Evolutionary conservation across 2,888 invertebrate genomes (phyloP).

Genomic region (Nudaria mundana): DNA sequence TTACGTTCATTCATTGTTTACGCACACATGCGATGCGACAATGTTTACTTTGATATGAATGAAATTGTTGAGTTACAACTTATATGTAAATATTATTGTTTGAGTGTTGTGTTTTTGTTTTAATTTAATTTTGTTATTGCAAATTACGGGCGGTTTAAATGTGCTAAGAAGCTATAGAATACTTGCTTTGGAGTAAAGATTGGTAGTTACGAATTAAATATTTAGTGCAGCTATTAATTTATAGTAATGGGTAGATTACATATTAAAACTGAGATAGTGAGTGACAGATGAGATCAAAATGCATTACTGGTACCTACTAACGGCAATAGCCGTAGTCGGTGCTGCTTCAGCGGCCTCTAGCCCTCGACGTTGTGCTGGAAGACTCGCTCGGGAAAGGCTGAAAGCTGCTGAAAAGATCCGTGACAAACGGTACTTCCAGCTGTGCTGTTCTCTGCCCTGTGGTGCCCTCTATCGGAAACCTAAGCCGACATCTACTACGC

Average conservation of each 20-base stretch:
- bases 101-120: neutral
- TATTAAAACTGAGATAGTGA: conserved; percentile 11
- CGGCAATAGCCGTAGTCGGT: conserved; percentile 29
- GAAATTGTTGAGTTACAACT: conserved; percentile 1
- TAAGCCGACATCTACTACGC: conserved; percentile 42
- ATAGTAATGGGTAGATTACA: conserved; percentile 2
- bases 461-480: conserved; percentile 44
- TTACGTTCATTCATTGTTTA: conserved; percentile 22
- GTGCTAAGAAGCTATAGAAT: too few species aligned
- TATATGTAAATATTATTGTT: neutral
- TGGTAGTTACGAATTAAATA: too few species aligned
- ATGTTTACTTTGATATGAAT: conserved; percentile 5
- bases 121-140: neutral
- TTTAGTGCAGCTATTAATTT: too few species aligned
- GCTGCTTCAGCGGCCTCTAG: conserved; percentile 29
- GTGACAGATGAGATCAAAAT: conserved; percentile 21
- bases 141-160: neutral
- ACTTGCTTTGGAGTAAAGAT: too few species aligned
- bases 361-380: conserved; percentile 63
- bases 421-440: conserved; percentile 64
- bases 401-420: conserved; percentile 74
- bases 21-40: conserved; percentile 1
- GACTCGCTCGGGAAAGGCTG: conserved; percentile 64
- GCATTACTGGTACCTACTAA: conserved; percentile 25
- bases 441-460: conserved; percentile 64